These are phyloP conservation scores for Hypselothyrea guttata DNA, from an alignment of 2,888 invertebrate species.

Conservation along the genomic window DNA sequence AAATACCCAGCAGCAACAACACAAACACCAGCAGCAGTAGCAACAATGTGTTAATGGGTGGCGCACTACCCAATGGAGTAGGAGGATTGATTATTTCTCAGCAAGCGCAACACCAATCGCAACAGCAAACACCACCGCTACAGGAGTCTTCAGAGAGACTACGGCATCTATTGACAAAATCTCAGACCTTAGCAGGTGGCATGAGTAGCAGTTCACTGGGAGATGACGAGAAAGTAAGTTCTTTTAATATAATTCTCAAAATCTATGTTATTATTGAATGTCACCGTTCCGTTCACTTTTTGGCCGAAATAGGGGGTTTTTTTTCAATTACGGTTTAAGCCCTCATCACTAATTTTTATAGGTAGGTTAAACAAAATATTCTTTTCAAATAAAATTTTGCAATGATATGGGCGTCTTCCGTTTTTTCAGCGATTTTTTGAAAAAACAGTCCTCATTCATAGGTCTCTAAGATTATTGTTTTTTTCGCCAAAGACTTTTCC, in stretches of 20 bases:
- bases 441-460: too few relatives aligned
- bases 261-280: too few relatives aligned
- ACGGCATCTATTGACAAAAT: conserved; percentile 83
- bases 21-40: conserved; percentile 81
- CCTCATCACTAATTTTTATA: too few relatives aligned
- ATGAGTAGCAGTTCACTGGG: conserved; percentile 44
- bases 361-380: too few relatives aligned
- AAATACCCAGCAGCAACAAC: conserved; percentile 44
- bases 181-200: conserved; percentile 63
- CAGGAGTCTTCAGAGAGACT: conserved; percentile 83
- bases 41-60: conserved; percentile 54
- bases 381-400: too few relatives aligned
- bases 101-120: conserved; percentile 47
- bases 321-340: too few relatives aligned
- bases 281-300: too few relatives aligned
- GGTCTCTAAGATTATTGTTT: too few relatives aligned
- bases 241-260: neutral
- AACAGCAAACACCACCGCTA: conserved; percentile 45
- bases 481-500: too few relatives aligned
- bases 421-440: too few relatives aligned
- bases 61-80: conserved; percentile 69
- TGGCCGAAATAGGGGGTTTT: too few relatives aligned
- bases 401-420: too few relatives aligned
- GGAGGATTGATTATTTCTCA: conserved; percentile 64
- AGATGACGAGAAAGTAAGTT: conserved; percentile 77